Conservation (phyloP, 2,113 vertebrate species). For the Turdus rufiventris region DNA sequence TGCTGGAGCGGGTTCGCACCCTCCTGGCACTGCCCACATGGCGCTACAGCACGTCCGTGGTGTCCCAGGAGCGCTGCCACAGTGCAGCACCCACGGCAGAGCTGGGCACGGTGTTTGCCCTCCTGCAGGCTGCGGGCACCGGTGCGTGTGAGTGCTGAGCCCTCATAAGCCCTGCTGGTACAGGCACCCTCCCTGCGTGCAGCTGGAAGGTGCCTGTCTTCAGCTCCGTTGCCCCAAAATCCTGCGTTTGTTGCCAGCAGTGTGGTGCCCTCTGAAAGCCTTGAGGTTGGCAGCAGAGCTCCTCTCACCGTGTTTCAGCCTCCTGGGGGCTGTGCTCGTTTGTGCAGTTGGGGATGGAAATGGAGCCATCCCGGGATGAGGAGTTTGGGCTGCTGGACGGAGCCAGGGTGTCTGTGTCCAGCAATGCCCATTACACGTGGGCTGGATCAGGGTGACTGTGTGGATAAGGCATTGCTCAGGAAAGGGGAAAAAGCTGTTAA, state of each 20-base stretch:
- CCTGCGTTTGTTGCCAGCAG: not conserved
- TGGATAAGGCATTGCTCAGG: not conserved
- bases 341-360: rapidly evolving
- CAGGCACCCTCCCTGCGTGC: not conserved
- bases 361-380: not conserved
- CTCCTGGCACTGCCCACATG: not conserved
- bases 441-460: not conserved
- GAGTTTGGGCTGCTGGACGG: rapidly evolving
- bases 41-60: rapidly evolving
- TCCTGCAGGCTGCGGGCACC: too few relatives aligned
- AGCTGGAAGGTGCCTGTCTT: not conserved
- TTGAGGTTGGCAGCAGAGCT: not conserved
- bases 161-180: rapidly evolving
- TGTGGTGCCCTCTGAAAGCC: not conserved
- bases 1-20: not conserved
- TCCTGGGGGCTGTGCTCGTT: not conserved
- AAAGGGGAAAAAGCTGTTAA: not conserved
- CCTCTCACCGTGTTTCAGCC: rapidly evolving
- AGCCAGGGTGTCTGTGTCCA: rapidly evolving
- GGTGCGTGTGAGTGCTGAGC: not conserved
- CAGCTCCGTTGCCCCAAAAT: rapidly evolving
- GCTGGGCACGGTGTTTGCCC: not conserved
- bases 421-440: not conserved
- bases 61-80: too few relatives aligned
- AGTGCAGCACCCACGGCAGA: rapidly evolving